These are phyloP conservation scores for Lucilia cuprina DNA, from an alignment of 1,140 invertebrate species.

Conservation along the genomic window DNA sequence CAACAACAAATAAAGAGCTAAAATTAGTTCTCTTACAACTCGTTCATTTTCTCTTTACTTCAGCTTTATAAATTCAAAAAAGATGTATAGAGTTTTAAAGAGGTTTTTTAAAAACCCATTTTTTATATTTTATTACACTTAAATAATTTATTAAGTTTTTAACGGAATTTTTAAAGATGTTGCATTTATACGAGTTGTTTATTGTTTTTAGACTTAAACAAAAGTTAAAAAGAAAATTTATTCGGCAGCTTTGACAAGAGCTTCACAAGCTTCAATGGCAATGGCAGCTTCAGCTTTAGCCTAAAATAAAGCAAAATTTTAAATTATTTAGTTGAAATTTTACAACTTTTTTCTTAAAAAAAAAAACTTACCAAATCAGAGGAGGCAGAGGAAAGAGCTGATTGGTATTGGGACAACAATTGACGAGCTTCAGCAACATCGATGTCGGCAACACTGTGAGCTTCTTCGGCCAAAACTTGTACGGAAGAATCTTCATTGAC, in stretches of 20 bases:
- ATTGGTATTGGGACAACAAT: conserved; percentile 84
- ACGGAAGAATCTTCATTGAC: conserved; percentile 98
- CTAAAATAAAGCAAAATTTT: conserved; percentile 61
- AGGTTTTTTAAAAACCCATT: conserved; percentile 22
- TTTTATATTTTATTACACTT: conserved; percentile 7
- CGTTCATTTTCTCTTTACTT: neutral
- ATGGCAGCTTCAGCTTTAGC: conserved; percentile 93
- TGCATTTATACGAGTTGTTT: neutral
- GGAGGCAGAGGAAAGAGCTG: conserved; percentile 78
- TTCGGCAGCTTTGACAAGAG: conserved; percentile 84
- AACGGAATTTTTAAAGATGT: conserved; percentile 3
- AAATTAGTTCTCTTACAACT: neutral
- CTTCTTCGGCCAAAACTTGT: conserved; percentile 97
- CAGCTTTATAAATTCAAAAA: neutral
- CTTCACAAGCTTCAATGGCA: conserved; percentile 93
- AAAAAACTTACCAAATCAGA: conserved; percentile 71
- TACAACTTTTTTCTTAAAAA: neutral
- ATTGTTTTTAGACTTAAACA: conserved; percentile 8
- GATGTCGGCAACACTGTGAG: conserved; percentile 84
- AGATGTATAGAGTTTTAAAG: neutral
- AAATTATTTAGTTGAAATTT: conserved; percentile 5
- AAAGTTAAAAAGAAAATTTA: conserved; percentile 60
- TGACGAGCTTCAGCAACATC: conserved; percentile 84
- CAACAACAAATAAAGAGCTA: neutral
- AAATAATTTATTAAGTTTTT: conserved; percentile 12